Base-by-base conservation (phyloP, 2,888 invertebrate species). In the Drosophila niveifrons region DNA sequence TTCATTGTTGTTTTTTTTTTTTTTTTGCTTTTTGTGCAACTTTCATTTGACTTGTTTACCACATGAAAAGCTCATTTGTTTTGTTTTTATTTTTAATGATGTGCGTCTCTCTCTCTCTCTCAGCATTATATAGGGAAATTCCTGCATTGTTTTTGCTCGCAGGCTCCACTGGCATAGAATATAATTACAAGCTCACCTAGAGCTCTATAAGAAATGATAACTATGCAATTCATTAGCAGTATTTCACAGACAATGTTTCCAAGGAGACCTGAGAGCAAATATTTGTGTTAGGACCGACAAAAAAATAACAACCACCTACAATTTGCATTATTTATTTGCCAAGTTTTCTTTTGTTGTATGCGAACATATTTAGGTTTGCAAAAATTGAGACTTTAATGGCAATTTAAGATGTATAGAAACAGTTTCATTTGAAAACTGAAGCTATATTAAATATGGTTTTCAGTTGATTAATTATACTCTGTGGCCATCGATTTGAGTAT, bases 31-130 rank as follows among this genome's bases (percentile, higher is more conserved):
- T 23, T 43, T 55, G 48, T 51, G 29, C 50, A 61, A 55, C 44
- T 68, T 13, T 62, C 41, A 47, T 56, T 69, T 47, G 34, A 3
- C 11, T 70, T 70, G 70, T 70, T 70, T 69, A 57, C 29, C 55
- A 47, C 56, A 63, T 18, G 36, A 29, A 46, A 62, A 62, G n/a
- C 46, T 62, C 59, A 17, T 39, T 51, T 47, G 15, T 36, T 39
- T 51, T 47, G 15, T 36, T 59, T 50, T 56, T 31, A 47, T 18
- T 57, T 44, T 17, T 17, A 48, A 44, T 66, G 47, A 47, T n/a
- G 18, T 31, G 8, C 31, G 1, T 36, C n/a, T 11, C n/a, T 31
- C 23, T 31, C 31, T n/a, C 23, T 18, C 4, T 9, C 10, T 39
- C 23, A 43, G 17, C 13, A 2, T 44, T 44, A 2, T 51, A 62